Evolutionary conservation across 1,140 invertebrate genomes (phyloP), one percentile per base, ranked within the genome.

Genomic region (Liolophura sinensis): DNA sequence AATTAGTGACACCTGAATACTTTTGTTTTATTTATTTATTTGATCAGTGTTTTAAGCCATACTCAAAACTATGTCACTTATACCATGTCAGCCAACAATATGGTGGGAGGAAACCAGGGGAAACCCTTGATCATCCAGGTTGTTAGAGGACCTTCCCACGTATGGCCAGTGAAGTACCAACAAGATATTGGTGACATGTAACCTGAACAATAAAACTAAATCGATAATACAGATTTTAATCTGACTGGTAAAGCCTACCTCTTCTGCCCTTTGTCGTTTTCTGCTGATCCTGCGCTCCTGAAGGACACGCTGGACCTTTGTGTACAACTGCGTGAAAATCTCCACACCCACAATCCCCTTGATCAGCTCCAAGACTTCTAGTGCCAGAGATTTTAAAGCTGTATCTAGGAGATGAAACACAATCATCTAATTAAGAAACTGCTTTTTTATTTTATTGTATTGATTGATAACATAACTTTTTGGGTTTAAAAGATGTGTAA

Each of bases 321-420:
- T 86, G 46, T 91, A 84, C 22, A 88, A 81, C 64, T 85, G 82
- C 16, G 88, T 87, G 73, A 92, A 94, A 1, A 85, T 80, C 68
- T 92, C 89, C 1, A 87, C 74, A 0, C 89, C 90, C 20, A 92
- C 82, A 62, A 86, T 87, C 63, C 88, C 88, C 75, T 91, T 91
- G 6, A 93, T 84, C 24, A 90, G 85, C 20, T 86, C 86, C 1
- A 88, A 84, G 12, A 92, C 89, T 81, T 91, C 89, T 71, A 90
- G 88, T 0, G 91, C 87, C 47, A 90, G 65, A 22, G 50, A 71
- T 61, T 82, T 85, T 46, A 86, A 65, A 14, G 69, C 70, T 55
- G 73, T 62, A 77, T 83, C 82, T 82, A 56, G 48, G 70, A 62
- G 3, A 58, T 16, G n/a, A 47, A 56, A n/a, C 58, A 58, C 22